Evolutionary conservation across 2,113 vertebrate genomes (phyloP), one percentile per base, ranked within the genome.

Genomic region (Phodopus roborovskii): DNA sequence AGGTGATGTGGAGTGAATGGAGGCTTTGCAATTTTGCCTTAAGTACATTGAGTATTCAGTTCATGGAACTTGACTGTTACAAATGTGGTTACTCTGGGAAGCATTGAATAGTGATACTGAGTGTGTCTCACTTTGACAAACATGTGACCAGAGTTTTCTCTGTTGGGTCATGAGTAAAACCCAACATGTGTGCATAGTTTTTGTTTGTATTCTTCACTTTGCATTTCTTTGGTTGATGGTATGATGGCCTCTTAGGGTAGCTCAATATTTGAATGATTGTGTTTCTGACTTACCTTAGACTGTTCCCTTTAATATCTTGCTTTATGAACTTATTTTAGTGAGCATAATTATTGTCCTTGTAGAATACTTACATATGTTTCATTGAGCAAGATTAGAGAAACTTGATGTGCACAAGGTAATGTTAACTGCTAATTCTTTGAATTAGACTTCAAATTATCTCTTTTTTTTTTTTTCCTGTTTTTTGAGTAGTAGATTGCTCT

Each of bases 231-330:
- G 92, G 75, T 81, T 66, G 81, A 48, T 42, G 48, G 30, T 68
- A 45, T 88, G 48, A 71, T 95, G 73, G 90, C 91, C 79, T 93
- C 56, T 83, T 74, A 92, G 66, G 78, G 66, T 96, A 82, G 66
- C 62, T 28, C 60, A 95, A 17, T 60, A 45, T 83, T 45, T 60
- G 91, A 90, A 56, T 53, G 13, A 3, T 92, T 50, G 53, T 58
- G 33, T 86, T 97, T 89, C 94, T 96, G 42, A 56, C 92, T 97
- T 94, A 62, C 28, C 53, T 93, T 93, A 73, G 85, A 86, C 85
- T 91, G 53, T 96, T 90, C 66, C 68, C 39, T 50, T 97, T 90
- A 91, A 9, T 83, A 75, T 39, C 33, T 83, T 75, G 0, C 48
- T 90, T 11, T 81, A 50, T 58, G 30, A 88, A 24, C 36, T 92